Conservation (phyloP, 1,140 invertebrate species). For the Drosophila biarmipes region DNA sequence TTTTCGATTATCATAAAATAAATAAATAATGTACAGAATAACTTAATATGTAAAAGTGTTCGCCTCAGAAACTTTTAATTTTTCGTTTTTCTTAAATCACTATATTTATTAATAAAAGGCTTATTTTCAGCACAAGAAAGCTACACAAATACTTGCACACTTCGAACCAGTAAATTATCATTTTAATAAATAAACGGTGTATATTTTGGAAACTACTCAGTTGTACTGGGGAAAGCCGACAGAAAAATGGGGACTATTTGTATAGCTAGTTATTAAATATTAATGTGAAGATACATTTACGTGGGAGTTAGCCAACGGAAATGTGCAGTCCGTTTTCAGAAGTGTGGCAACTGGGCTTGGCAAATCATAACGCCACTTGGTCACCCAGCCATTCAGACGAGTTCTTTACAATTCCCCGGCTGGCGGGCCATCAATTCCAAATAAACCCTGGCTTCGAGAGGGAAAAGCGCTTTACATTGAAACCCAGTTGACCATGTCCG, state of each 20-base stretch:
- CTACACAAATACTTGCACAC: background rate
- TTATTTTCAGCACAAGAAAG: background rate
- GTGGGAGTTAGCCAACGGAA: constrained; percentile 4
- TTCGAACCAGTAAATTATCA: too few relatives aligned
- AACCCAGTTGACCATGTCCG: constrained; percentile 38
- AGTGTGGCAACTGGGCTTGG: constrained; percentile 39
- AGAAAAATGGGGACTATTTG: too few relatives aligned
- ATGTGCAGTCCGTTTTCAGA: background rate
- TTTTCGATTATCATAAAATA: constrained; percentile 21
- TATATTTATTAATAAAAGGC: background rate
- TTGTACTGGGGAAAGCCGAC: too few relatives aligned
- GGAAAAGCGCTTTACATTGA: constrained; percentile 27
- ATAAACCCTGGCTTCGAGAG: constrained; percentile 27
- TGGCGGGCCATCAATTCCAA: constrained; percentile 29
- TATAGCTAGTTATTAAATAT: background rate
- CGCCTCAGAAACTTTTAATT: constrained; percentile 4
- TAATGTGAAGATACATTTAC: background rate
- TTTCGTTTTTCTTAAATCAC: background rate
- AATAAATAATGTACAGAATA: constrained; percentile 39
- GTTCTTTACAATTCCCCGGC: constrained; percentile 24
- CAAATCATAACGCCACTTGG: constrained; percentile 38
- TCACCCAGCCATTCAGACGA: constrained; percentile 20
- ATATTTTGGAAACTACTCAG: background rate
- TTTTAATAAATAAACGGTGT: too few relatives aligned
- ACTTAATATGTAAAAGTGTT: background rate